phyloP scores from a whole-genome alignment of 2,888 invertebrate genomes.

The Heteropelma amictum region DNA sequence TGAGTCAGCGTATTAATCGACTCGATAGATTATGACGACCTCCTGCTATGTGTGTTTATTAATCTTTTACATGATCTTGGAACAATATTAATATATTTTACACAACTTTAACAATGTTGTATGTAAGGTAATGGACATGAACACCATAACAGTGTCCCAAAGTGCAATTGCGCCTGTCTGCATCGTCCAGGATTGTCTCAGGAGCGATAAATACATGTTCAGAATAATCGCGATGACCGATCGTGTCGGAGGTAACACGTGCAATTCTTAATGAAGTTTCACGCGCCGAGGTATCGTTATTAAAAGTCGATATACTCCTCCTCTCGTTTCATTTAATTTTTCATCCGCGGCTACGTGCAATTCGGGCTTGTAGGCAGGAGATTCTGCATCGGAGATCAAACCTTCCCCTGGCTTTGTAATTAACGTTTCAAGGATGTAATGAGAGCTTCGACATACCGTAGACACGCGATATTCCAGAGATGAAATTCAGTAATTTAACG shows the following conservation, averaged over 20 bases:
- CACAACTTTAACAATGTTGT: neutral
- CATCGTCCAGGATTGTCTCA: too few species aligned
- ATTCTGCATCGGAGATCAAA: too few species aligned
- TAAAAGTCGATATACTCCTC: constrained; percentile 64
- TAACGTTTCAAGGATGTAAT: constrained; percentile 63
- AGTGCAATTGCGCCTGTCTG: constrained; percentile 33
- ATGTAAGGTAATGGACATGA: constrained; percentile 30
- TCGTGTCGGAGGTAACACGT: constrained; percentile 44
- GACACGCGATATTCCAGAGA: constrained; percentile 50
- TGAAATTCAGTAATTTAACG: constrained; percentile 64
- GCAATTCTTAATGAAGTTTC: constrained; percentile 70
- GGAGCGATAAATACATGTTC: neutral
- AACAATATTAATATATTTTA: too few species aligned
- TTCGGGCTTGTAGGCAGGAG: too few species aligned
- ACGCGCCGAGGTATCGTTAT: constrained; percentile 60
- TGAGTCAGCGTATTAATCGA: too few species aligned
- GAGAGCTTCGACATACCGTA: neutral
- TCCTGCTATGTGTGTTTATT: too few species aligned
- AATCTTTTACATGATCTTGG: too few species aligned
- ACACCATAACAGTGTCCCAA: neutral
- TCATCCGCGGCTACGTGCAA: neutral
- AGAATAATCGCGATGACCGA: constrained; percentile 40
- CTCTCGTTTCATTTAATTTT: constrained; percentile 6
- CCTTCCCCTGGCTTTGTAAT: constrained; percentile 63
- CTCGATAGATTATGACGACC: too few species aligned